Conservation (phyloP, 2,113 vertebrate species). For the Cichladusa arquata region DNA sequence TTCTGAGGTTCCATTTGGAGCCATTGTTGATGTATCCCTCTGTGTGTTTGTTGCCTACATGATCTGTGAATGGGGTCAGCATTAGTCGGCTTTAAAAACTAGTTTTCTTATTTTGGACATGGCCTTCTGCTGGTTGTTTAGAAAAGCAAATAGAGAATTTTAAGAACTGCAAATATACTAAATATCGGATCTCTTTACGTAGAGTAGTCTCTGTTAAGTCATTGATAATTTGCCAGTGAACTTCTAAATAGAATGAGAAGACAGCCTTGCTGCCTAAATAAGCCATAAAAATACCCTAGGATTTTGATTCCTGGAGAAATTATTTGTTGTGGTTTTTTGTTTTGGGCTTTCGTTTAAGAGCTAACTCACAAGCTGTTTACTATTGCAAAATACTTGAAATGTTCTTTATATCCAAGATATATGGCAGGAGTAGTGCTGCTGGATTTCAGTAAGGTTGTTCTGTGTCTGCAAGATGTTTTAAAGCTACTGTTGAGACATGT, state of each 20-base stretch:
- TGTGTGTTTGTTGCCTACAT: neutral
- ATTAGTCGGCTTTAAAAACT: neutral
- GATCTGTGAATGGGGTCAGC: neutral
- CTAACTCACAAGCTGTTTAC: neutral
- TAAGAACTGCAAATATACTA: rapidly evolving
- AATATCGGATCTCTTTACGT: neutral
- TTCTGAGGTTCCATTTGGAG: neutral
- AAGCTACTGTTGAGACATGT: neutral
- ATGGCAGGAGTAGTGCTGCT: neutral
- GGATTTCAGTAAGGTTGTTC: neutral
- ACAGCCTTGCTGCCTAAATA: neutral
- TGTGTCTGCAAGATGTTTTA: neutral
- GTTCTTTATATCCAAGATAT: neutral
- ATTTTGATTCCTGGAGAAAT: neutral
- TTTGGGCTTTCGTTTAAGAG: neutral
- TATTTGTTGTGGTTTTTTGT: neutral
- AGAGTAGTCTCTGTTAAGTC: neutral
- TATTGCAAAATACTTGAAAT: neutral
- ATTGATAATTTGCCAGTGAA: neutral
- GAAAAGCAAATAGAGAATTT: neutral
- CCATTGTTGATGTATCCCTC: neutral
- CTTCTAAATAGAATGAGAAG: neutral
- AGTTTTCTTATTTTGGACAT: neutral
- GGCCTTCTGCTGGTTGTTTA: neutral
- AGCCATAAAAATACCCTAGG: neutral